Evolutionary conservation across 1,140 invertebrate species (phyloP).

Genomic region (Tribolium madens): DNA sequence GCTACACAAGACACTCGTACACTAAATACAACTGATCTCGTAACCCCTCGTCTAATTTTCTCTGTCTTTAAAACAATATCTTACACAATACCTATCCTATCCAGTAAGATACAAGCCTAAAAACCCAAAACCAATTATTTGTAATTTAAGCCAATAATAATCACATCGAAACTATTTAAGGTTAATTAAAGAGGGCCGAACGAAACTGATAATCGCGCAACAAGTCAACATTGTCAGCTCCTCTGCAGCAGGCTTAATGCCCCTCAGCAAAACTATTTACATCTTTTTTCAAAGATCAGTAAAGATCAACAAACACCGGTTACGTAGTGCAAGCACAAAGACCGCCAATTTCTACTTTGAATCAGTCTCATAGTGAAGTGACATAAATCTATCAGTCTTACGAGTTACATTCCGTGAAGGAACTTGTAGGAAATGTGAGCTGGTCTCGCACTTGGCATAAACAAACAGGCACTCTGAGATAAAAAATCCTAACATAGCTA

Average conservation of each 20-base stretch:
- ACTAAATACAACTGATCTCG: constrained; percentile 43
- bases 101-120: constrained; percentile 44
- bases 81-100: constrained; percentile 52
- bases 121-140: constrained; percentile 54
- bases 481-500: constrained; percentile 46
- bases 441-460: constrained; percentile 55
- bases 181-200: constrained; percentile 54
- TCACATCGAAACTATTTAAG: constrained; percentile 54
- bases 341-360: constrained; percentile 40
- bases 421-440: constrained; percentile 65
- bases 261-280: constrained; percentile 61
- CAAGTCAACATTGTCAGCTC: constrained; percentile 43
- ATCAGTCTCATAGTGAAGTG: constrained; percentile 62
- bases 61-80: constrained; percentile 43
- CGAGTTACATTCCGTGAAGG: constrained; percentile 63
- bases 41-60: constrained; percentile 11
- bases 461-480: constrained; percentile 57
- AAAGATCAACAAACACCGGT: constrained; percentile 55
- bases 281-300: constrained; percentile 58
- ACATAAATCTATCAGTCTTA: constrained; percentile 66
- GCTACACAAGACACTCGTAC: constrained; percentile 49
- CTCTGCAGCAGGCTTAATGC: constrained; percentile 58
- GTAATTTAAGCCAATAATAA: constrained; percentile 53
- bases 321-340: constrained; percentile 35
- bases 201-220: constrained; percentile 3